phyloP scores from a whole-genome alignment of 2,113 vertebrate species.

The Bubo blakistoni region DNA sequence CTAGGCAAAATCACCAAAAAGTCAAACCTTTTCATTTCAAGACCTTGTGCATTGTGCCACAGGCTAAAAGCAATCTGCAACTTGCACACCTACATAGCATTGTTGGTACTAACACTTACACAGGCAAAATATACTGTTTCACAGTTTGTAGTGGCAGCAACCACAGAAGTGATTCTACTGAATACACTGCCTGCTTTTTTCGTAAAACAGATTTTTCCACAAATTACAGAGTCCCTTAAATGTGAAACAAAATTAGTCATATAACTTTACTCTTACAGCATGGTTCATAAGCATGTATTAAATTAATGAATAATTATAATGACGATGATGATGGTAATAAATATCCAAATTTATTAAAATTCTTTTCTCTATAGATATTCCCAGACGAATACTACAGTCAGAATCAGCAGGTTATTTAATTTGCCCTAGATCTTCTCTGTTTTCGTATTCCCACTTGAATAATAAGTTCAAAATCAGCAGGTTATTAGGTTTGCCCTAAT shows the following conservation, averaged over 20 bases:
- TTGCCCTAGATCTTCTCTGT: slow-evolving; percentile 15
- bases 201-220: neutral
- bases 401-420: slow-evolving; percentile 42
- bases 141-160: neutral
- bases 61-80: neutral
- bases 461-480: slow-evolving; percentile 24
- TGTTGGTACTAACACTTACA: neutral
- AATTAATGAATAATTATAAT: neutral
- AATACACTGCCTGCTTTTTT: neutral
- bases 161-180: neutral
- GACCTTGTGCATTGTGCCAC: neutral
- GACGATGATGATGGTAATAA: neutral
- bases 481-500: slow-evolving; percentile 39
- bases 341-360: neutral
- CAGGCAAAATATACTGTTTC: neutral
- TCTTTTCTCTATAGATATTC: neutral
- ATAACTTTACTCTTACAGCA: neutral
- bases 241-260: neutral
- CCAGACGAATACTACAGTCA: neutral
- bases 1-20: neutral
- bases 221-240: neutral
- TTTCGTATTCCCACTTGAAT: slow-evolving; percentile 24
- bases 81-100: neutral
- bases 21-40: neutral
- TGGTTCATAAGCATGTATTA: neutral